Percentiles rank a stretch among this genome's conserved stretches.
These are phyloP conservation scores for Perognathus longimembris DNA, from an alignment of 2,113 vertebrate genomes.

Conservation along the genomic window DNA sequence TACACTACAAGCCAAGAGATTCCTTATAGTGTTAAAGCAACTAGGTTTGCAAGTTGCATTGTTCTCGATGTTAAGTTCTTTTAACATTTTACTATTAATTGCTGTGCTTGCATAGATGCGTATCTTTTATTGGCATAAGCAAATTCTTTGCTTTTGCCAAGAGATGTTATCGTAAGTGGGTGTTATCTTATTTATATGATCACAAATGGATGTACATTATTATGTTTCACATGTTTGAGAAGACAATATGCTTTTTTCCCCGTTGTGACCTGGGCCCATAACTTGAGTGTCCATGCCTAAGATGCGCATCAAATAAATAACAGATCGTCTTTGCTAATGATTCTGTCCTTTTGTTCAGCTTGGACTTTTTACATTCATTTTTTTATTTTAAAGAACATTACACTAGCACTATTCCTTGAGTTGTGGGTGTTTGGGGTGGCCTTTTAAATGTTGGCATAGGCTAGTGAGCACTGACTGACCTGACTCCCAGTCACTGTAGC, in stretches of 20 bases:
- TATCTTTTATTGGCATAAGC: neutral
- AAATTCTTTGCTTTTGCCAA: neutral
- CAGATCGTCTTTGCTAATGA: neutral
- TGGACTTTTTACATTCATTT: neutral
- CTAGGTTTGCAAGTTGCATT: neutral
- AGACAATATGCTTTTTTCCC: neutral
- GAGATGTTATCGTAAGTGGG: neutral
- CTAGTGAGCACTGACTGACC: accelerated
- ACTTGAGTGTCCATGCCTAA: neutral
- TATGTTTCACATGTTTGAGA: neutral
- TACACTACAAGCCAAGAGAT: neutral
- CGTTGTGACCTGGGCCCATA: neutral
- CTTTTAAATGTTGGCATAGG: neutral
- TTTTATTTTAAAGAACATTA: neutral
- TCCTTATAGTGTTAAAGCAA: neutral
- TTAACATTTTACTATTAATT: neutral
- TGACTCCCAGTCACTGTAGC: too few relatives aligned
- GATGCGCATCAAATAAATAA: neutral
- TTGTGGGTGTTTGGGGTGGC: neutral
- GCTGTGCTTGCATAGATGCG: neutral
- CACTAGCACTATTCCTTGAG: neutral
- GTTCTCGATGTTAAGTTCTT: neutral
- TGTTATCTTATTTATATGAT: neutral
- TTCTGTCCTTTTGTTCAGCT: neutral
- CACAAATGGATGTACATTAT: too few relatives aligned